Conservation (phyloP, 2,888 invertebrate species). For the Apodemia duryi region DNA sequence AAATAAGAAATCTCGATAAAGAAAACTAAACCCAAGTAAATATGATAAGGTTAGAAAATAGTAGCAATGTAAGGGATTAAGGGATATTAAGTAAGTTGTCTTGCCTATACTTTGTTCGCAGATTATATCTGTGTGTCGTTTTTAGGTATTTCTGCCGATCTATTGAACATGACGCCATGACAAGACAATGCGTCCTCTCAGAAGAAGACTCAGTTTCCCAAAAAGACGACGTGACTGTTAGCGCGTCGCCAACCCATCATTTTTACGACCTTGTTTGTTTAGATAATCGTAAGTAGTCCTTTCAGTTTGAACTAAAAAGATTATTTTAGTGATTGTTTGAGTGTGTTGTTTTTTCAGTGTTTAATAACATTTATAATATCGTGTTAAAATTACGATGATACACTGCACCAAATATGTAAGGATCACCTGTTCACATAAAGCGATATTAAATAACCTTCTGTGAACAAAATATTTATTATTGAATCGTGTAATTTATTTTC, state of each 20-base stretch:
- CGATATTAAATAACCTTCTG: neutral
- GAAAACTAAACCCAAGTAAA: too few species aligned
- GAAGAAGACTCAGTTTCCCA: constrained; percentile 95
- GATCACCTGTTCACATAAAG: neutral
- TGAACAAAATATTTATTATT: neutral
- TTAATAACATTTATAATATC: constrained; percentile 24
- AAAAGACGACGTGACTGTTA: constrained; percentile 91
- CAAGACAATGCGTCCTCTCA: constrained; percentile 91
- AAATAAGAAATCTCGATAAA: too few species aligned
- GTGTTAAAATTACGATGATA: constrained; percentile 20
- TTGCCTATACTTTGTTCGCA: too few species aligned
- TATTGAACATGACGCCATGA: constrained; percentile 93
- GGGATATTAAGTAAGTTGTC: too few species aligned
- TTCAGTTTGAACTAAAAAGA: neutral
- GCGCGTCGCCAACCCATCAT: constrained; percentile 91
- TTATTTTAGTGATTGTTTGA: neutral
- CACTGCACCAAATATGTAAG: too few species aligned
- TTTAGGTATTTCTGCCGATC: constrained; percentile 90
- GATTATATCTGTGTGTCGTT: constrained; percentile 18
- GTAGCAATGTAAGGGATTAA: too few species aligned
- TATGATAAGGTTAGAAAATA: too few species aligned
- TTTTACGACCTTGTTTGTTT: constrained; percentile 94
- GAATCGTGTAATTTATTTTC: too few species aligned
- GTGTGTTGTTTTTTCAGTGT: neutral
- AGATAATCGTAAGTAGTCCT: constrained; percentile 88